Conservation (phyloP, 2,113 vertebrate genomes). For the Brevimyrus niger region DNA sequence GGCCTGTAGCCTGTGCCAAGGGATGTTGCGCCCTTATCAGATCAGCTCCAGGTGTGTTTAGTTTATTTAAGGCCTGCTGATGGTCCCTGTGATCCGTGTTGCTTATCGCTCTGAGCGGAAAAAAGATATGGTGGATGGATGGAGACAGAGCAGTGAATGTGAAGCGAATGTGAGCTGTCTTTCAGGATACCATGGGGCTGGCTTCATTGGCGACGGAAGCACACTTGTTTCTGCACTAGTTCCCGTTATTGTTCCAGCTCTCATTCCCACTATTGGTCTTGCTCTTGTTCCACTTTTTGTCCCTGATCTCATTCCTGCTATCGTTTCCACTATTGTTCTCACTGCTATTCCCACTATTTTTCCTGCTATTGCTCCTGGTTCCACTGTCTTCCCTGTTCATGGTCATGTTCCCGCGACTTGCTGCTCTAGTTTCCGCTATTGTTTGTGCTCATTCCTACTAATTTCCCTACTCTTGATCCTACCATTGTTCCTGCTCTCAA, state of each 20-base stretch:
- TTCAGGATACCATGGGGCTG: conserved; percentile 18
- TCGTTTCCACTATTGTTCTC: not conserved
- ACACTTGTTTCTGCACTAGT: not conserved
- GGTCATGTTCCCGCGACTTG: too few species aligned
- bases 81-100: conserved; percentile 11
- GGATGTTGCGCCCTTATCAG: conserved; percentile 18
- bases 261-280: not conserved
- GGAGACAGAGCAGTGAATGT: conserved; percentile 14
- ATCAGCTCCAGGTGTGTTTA: conserved; percentile 23
- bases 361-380: not conserved
- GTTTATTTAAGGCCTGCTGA: conserved; percentile 22
- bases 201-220: not conserved
- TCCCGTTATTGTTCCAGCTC: not conserved
- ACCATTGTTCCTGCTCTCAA: not conserved
- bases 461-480: not conserved
- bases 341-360: not conserved
- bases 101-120: conserved; percentile 15
- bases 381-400: not conserved
- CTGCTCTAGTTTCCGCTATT: not conserved
- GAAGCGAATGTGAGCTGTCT: conserved; percentile 46
- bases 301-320: not conserved
- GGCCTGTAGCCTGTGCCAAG: not conserved
- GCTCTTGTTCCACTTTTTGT: not conserved
- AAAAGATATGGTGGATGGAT: conserved; percentile 14
- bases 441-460: too few species aligned